Conservation (phyloP, 2,113 vertebrate species). For the Phodopus roborovskii region DNA sequence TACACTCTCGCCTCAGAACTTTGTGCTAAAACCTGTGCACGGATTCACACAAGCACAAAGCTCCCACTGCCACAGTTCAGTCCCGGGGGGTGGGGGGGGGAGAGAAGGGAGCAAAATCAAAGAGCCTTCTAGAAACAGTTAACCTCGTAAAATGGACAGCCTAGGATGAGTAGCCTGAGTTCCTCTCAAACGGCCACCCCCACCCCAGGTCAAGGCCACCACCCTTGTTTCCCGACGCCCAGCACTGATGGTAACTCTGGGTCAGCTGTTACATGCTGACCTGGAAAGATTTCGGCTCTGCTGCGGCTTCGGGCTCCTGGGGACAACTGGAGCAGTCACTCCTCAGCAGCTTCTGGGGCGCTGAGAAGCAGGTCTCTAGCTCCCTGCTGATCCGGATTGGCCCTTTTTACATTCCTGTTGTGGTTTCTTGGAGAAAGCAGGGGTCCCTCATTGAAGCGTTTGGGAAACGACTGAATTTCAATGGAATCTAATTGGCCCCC, state of each 20-base stretch:
- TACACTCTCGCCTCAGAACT: not conserved
- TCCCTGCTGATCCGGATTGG: conserved; percentile 64
- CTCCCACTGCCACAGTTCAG: not conserved
- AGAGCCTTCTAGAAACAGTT: not conserved
- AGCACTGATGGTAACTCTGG: not conserved
- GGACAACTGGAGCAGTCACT: not conserved
- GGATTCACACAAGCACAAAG: not conserved
- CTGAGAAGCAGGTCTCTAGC: not conserved
- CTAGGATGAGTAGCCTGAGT: not conserved
- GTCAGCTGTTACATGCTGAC: not conserved
- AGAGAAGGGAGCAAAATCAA: not conserved
- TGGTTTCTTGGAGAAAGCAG: conserved; percentile 64
- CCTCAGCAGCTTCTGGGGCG: conserved; percentile 19
- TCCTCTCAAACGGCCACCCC: not conserved
- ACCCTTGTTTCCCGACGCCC: not conserved
- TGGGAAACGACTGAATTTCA: conserved; percentile 84
- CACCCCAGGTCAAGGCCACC: not conserved
- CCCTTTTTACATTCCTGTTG: conserved; percentile 54
- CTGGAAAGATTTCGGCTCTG: not conserved
- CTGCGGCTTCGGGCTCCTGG: not conserved
- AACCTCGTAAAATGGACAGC: not conserved
- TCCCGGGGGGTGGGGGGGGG: not conserved
- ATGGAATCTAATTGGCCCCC: conserved; percentile 85
- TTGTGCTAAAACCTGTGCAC: not conserved
- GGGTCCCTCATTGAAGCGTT: conserved; percentile 76